phyloP scores from a whole-genome alignment of 2,888 invertebrate genomes.

The Synergus gifuensis region DNA sequence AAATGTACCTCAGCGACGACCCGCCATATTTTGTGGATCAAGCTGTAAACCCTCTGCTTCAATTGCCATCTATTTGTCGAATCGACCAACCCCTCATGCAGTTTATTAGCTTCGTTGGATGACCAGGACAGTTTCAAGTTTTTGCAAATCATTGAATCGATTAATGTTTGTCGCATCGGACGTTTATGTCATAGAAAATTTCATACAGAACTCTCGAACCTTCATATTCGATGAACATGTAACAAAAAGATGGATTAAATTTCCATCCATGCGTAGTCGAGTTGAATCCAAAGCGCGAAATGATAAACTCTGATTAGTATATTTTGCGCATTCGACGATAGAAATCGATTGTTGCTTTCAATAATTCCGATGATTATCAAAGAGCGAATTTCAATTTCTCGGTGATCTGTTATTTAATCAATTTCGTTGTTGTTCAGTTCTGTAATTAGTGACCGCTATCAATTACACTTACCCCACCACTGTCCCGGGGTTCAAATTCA shows the following conservation, averaged over 20 bases:
- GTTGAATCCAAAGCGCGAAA: constrained; percentile 11
- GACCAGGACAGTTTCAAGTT: constrained; percentile 34
- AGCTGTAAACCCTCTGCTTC: constrained; percentile 38
- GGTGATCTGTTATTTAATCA: constrained; percentile 21
- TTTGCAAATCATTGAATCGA: constrained; percentile 34
- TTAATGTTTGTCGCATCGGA: constrained; percentile 20
- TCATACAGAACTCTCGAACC: constrained; percentile 9
- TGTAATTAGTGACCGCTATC: constrained; percentile 20
- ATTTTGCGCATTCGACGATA: not conserved
- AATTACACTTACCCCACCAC: constrained; percentile 8
- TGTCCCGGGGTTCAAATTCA: not conserved
- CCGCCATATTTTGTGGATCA: constrained; percentile 38
- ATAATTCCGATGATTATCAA: constrained; percentile 29
- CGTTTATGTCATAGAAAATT: constrained; percentile 18
- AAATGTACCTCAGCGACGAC: constrained; percentile 45
- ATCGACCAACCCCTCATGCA: constrained; percentile 27
- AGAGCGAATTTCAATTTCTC: constrained; percentile 36
- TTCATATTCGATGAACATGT: not conserved
- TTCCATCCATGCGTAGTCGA: not conserved
- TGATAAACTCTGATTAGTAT: constrained; percentile 35
- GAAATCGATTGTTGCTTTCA: constrained; percentile 24
- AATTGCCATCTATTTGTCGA: constrained; percentile 36
- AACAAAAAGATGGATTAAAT: constrained; percentile 5
- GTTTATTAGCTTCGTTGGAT: constrained; percentile 32
- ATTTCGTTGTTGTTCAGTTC: constrained; percentile 15